Evolutionary conservation across 2,113 vertebrate species (phyloP), one percentile per base, ranked within the genome.

Genomic region (Mesocricetus auratus): DNA sequence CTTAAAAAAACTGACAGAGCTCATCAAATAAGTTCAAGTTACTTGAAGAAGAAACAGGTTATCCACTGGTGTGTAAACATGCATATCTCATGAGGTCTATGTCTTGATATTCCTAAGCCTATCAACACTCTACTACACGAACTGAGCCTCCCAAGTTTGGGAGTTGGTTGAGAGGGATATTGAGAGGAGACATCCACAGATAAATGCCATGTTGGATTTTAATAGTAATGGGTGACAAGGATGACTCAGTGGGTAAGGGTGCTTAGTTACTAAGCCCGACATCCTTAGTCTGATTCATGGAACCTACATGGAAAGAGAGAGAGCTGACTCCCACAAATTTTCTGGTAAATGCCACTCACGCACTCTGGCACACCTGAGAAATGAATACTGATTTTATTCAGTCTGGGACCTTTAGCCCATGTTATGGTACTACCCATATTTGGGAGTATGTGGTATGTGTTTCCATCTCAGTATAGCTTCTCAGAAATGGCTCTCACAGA

Each of bases 161-260:
- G 24, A 19, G 24, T 11, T 45, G 26, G 0, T 16, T 85, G 82
- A 39, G 39, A 85, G 15, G 19, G 45, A 96, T 21, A 42, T 64
- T 60, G 69, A 31, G 75, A 4, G 24, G 15, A 96, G 15, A 1
- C 0, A 9, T 17, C 16, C 10, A 9, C 45, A 45, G 19, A 42
- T 22, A 53, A 0, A 93, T 19, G 24, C 7, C 22, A 0, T 47
- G 60, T 17, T 0, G 0, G 58, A 3, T 2, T 31, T 31, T 21
- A 66, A 77, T 13, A 50, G 24, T 16, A 15, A 15, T 68, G 42
- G 42, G 6, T 36, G 31, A 50, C 31, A 47, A 47, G 33, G 31
- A 86, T 22, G 3, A 31, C 6, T 68, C 62, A 24, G 19, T 36
- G 16, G 19, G 5, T 66, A 68, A 86, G 42, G 42, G 0, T 36